Base-by-base conservation (phyloP, 2,888 invertebrate genomes). In the Hipparchia semele region DNA sequence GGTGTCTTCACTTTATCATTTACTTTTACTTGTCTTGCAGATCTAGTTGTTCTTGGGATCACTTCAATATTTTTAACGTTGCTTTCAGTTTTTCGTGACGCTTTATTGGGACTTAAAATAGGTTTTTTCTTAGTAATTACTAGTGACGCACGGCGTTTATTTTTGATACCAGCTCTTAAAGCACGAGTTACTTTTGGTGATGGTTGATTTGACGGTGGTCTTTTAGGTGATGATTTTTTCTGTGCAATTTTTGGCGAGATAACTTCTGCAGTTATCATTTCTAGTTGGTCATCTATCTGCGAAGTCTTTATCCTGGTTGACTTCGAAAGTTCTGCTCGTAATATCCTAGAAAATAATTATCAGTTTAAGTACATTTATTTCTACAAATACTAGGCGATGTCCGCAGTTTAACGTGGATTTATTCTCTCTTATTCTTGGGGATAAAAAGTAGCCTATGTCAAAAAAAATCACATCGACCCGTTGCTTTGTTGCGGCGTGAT, bases 101-200 rank as follows among this genome's bases (percentile, higher is more conserved):
- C 66, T 49, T 62, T 60, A 23, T 78, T 79, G 13, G 70, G 66
- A 61, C 65, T 70, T 23, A 68, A 53, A 49, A 61, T 39, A 65
- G 51, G 23, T 54, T 70, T 67, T 56, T 67, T 64, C 46, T 59
- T 6, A 56, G 70, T 74, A 60, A 78, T 77, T 39, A 59, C 5
- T 45, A 58, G 58, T 59, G 61, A 62, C 13, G 10, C 46, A 46
- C 54, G 60, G 5, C 4, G 23, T 53, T 65, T 65, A 7, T 12
- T 65, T 2, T 51, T 64, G 49, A 10, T 51, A 6, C 9, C 13
- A 65, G 64, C 23, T 51, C 64, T 13, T 23, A 12, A 23, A 49
- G 62, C 49, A 1, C 62, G 62, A 7, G 13, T 12, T 53, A 7
- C 2, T 65, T 53, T 65, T 2, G 33, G 65, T 33, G 33, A 65